Conservation (phyloP, 1,140 invertebrate species). For the Philotrypesis tridentata region DNA sequence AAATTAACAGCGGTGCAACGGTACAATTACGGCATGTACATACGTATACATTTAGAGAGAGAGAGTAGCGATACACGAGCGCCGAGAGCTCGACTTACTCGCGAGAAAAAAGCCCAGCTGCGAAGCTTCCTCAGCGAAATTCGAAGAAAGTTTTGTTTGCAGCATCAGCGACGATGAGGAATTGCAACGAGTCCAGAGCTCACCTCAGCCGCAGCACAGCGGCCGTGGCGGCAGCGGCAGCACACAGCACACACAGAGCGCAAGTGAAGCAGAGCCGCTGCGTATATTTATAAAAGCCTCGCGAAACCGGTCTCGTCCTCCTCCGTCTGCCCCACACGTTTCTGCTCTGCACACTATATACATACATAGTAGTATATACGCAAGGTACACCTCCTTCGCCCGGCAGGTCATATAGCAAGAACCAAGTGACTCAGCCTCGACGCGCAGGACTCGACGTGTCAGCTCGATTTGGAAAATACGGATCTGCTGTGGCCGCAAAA, state of each 20-base stretch:
- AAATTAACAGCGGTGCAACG: background rate
- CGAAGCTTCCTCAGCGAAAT: background rate
- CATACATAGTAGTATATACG: too few relatives aligned
- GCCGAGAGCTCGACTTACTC: background rate
- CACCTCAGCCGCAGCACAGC: background rate
- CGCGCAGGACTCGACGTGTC: background rate
- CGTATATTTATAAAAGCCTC: background rate
- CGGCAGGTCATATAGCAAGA: background rate
- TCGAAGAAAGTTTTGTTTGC: background rate
- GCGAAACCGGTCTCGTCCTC: background rate
- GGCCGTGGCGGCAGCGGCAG: too few relatives aligned
- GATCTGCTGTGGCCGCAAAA: background rate
- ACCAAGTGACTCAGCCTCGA: background rate
- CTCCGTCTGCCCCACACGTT: background rate
- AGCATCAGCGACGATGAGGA: background rate
- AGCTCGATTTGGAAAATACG: background rate
- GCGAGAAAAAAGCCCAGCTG: background rate
- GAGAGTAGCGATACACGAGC: background rate
- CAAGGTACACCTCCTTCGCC: background rate
- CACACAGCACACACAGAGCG: too few relatives aligned
- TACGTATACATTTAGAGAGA: background rate
- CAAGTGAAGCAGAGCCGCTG: background rate
- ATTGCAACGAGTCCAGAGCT: background rate
- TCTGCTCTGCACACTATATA: background rate
- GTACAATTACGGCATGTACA: background rate